A percentile compares a stretch with the other conserved stretches of the same genome.
phyloP scores from a whole-genome alignment of 2,888 invertebrate species.

The Biston betularia region DNA sequence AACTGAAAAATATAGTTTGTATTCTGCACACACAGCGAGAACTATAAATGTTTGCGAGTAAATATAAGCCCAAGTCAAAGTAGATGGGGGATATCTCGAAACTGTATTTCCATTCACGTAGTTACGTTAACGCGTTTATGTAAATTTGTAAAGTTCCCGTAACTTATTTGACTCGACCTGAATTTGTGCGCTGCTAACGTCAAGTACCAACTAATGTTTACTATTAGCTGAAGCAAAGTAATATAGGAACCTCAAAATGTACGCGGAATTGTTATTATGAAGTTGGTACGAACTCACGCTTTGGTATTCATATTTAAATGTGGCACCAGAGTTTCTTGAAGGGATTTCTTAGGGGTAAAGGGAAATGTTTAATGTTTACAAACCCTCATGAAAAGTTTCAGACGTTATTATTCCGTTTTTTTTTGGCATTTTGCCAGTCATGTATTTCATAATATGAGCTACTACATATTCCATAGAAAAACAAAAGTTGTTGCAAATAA shows the following conservation, averaged over 20 bases:
- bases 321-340: conserved; percentile 42
- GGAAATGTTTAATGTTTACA: conserved; percentile 2
- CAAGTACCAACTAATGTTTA: conserved; percentile 47
- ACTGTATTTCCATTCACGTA: conserved; percentile 64
- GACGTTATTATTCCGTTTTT: background rate
- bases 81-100: conserved; percentile 54
- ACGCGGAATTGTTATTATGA: conserved; percentile 16
- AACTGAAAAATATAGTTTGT: conserved; percentile 32
- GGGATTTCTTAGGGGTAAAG: conserved; percentile 5
- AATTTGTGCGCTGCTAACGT: conserved; percentile 57
- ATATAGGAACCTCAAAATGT: conserved; percentile 32
- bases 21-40: conserved; percentile 32
- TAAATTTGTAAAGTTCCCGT: conserved; percentile 67
- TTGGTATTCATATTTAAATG: conserved; percentile 16
- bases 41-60: conserved; percentile 46
- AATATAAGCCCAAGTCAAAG: conserved; percentile 57
- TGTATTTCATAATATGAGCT: no score
- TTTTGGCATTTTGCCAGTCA: no score
- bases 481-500: no score
- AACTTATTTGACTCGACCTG: conserved; percentile 67
- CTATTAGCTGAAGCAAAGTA: conserved; percentile 40
- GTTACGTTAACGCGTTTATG: conserved; percentile 69
- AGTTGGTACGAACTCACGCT: conserved; percentile 6
- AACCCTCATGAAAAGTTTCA: background rate
- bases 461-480: no score